Evolutionary conservation across 2,113 vertebrate genomes (phyloP).

Genomic region (Grallaria varia): DNA sequence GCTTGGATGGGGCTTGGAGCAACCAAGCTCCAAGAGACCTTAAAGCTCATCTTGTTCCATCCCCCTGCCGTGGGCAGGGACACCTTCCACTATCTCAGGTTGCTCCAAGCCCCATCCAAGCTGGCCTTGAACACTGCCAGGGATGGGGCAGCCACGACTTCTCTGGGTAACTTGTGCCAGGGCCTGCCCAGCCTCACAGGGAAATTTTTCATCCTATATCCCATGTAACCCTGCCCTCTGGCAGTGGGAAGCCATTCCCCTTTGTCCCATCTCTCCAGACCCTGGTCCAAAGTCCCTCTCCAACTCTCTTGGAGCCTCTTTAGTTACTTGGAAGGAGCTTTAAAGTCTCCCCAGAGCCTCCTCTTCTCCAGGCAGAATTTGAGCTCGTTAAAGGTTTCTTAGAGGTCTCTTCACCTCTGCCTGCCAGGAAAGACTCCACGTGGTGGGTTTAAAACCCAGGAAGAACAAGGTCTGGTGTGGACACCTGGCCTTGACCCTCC

Average conservation of each 20-base stretch:
- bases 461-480: neutral
- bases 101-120: fast-evolving
- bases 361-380: neutral
- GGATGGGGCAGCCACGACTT: neutral
- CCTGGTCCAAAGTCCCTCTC: neutral
- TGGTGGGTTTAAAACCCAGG: fast-evolving
- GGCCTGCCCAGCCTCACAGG: neutral
- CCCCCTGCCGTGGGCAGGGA: neutral
- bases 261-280: neutral
- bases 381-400: neutral
- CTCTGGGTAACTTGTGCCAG: neutral
- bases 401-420: neutral
- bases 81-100: fast-evolving
- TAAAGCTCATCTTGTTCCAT: neutral
- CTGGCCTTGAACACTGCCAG: neutral
- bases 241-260: neutral
- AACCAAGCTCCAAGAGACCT: neutral
- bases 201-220: neutral
- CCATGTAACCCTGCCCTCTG: neutral
- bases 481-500: fast-evolving
- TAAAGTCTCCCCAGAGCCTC: neutral
- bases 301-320: neutral
- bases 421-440: neutral
- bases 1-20: neutral
- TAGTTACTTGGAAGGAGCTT: neutral